phyloP scores from a whole-genome alignment of 2,797 vertebrate genomes.

The Eutrigla gurnardus region DNA sequence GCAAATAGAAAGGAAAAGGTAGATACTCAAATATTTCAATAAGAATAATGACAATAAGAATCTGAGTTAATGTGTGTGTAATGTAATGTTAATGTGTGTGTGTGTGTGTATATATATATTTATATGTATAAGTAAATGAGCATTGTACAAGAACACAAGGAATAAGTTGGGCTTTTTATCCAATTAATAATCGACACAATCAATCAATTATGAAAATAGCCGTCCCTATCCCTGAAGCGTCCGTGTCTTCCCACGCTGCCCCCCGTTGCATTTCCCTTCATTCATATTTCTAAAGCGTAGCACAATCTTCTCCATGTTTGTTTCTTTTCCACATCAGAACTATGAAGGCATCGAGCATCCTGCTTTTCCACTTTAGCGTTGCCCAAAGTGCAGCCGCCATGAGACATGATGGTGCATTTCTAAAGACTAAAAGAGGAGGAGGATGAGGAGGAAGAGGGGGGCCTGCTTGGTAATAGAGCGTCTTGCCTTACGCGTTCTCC shows the following conservation, averaged over 20 bases:
- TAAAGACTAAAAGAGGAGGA: conserved; percentile 23
- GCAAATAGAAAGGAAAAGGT: no score
- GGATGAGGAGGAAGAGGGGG: neutral
- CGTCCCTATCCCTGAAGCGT: no score
- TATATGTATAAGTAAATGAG: no score
- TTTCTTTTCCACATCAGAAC: conserved; percentile 30
- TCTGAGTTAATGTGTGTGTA: no score
- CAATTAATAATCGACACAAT: neutral
- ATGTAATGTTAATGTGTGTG: no score
- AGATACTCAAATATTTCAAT: no score
- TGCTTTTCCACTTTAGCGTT: conserved; percentile 45
- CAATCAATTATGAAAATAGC: no score
- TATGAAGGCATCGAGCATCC: conserved; percentile 5
- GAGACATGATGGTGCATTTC: conserved; percentile 35
- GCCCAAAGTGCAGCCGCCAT: conserved; percentile 29
- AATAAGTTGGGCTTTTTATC: neutral
- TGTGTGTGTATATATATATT: no score
- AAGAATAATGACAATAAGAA: no score
- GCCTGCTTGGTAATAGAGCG: conserved; percentile 23
- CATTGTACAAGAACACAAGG: no score
- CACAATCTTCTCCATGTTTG: conserved; percentile 25
- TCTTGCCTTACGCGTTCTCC: conserved; percentile 45
- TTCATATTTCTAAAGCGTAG: conserved; percentile 49
- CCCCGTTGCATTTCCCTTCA: conserved; percentile 7
- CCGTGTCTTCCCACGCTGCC: no score